Conservation (phyloP, 1,140 invertebrate genomes). For the Pogonomyrmex barbatus region DNA sequence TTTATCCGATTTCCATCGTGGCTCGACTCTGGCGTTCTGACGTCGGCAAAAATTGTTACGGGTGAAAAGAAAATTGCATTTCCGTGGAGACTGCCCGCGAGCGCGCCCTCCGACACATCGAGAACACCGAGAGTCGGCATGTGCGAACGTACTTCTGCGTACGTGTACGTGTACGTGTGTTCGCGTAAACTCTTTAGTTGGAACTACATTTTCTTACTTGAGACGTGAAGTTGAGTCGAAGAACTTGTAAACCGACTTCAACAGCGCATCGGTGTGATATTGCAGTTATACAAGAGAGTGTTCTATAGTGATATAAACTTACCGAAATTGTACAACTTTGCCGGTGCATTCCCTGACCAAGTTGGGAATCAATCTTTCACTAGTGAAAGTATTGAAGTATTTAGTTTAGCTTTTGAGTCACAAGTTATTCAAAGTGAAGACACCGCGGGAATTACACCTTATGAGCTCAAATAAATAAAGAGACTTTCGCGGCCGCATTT, state of each 20-base stretch:
- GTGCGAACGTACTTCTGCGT: not conserved
- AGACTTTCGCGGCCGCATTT: not conserved
- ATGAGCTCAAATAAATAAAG: not conserved
- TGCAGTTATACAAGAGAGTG: slow-evolving; percentile 14
- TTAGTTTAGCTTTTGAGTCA: not conserved
- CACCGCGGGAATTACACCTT: not conserved
- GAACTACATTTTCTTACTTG: slow-evolving; percentile 49
- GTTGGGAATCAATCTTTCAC: slow-evolving; percentile 22
- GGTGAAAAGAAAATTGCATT: slow-evolving; percentile 59
- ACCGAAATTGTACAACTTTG: slow-evolving; percentile 21
- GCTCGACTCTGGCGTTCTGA: not conserved
- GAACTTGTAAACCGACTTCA: slow-evolving; percentile 53
- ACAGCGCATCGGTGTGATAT: slow-evolving; percentile 29
- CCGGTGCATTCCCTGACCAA: not conserved
- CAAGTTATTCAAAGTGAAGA: slow-evolving; percentile 23
- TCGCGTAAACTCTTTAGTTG: slow-evolving; percentile 26
- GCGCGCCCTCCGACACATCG: not conserved
- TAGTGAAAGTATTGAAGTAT: not conserved
- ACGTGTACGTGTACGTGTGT: not conserved
- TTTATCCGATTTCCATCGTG: slow-evolving; percentile 37
- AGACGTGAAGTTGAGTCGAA: slow-evolving; percentile 38
- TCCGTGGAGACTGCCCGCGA: slow-evolving; percentile 10
- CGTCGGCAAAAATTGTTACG: slow-evolving; percentile 52
- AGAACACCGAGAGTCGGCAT: not conserved
- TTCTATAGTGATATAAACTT: not conserved